Base-by-base conservation (phyloP, 2,888 invertebrate genomes). In the Pasiphila rectangulata region DNA sequence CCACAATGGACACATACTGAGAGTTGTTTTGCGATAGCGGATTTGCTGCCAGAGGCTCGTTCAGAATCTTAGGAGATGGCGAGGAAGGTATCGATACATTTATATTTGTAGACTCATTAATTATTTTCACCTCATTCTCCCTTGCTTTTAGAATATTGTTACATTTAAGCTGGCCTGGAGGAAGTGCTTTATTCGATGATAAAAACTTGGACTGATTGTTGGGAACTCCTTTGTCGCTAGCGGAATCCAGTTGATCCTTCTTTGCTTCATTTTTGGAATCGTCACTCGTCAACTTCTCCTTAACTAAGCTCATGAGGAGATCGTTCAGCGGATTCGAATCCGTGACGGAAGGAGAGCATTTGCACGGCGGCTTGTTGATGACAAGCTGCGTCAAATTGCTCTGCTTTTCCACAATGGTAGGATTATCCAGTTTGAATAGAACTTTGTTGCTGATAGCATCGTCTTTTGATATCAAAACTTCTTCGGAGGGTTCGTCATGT, bases 131-230 rank as follows among this genome's bases (percentile, higher is more conserved):
- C 62, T 88, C 88, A 60, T 76, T 87, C 62, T 89, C 82, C 63
- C 90, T 91, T 81, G 96, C 96, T 91, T 98, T 98, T 42, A 98
- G 89, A 75, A 98, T 97, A 53, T 87, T 98, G 56, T 87, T 98
- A 84, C 98, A 98, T 84, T 98, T 98, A 53, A 98, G 91, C 72
- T 97, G 95, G 56, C 96, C 96, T 4, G 96, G 95, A 32, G 97
- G 96, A 48, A 97, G 91, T 13, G 95, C 93, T 65, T 93, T 92
- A 16, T 90, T 91, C 23, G 91, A 91, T 29, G 91, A 82, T 59
- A 92, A 87, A 58, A 93, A 91, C 72, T 92, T 92, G 30, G 90
- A 85, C 74, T 92, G 92, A 79, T 94, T 94, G 69, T 94, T 94
- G 45, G 93, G 93, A 60, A 93, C 86, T 70, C 92, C 92, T 55